Conservation (phyloP, 2,797 vertebrate genomes). For the Adrianichthys oophorus region DNA sequence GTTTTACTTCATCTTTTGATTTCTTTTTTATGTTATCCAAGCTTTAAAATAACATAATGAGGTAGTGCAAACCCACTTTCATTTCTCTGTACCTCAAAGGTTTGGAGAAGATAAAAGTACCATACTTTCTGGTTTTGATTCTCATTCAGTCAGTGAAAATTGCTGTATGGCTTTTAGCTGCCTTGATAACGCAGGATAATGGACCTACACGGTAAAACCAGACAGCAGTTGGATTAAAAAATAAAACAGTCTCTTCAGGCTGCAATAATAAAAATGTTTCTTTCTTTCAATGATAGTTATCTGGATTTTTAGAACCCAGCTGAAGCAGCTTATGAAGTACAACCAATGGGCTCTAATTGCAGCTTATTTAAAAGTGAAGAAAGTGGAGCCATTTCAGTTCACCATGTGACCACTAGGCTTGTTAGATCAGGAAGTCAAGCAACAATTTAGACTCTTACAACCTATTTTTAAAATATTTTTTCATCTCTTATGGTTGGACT, state of each 20-base stretch:
- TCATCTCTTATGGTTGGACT: too few relatives aligned
- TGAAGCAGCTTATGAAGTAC: neutral
- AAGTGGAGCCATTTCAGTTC: too few relatives aligned
- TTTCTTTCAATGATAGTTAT: neutral
- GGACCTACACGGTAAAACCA: too few relatives aligned
- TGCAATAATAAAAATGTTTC: neutral
- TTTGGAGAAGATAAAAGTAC: neutral
- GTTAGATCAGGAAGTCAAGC: too few relatives aligned
- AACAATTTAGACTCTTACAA: too few relatives aligned
- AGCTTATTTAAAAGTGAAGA: too few relatives aligned
- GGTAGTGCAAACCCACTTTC: neutral
- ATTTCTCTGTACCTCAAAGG: neutral
- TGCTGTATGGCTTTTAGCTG: neutral
- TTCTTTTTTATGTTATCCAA: neutral
- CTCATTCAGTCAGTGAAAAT: neutral
- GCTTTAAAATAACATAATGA: neutral
- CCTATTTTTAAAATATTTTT: too few relatives aligned
- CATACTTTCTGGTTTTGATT: neutral
- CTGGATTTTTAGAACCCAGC: conserved; percentile 1
- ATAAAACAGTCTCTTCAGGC: neutral
- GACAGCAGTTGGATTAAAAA: neutral
- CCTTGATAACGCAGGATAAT: neutral
- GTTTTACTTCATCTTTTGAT: conserved; percentile 1
- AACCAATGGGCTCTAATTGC: neutral
- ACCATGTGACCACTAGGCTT: too few relatives aligned